Evolutionary conservation across 2,797 vertebrate species (phyloP).

Genomic region (Rhinoraja longicauda): DNA sequence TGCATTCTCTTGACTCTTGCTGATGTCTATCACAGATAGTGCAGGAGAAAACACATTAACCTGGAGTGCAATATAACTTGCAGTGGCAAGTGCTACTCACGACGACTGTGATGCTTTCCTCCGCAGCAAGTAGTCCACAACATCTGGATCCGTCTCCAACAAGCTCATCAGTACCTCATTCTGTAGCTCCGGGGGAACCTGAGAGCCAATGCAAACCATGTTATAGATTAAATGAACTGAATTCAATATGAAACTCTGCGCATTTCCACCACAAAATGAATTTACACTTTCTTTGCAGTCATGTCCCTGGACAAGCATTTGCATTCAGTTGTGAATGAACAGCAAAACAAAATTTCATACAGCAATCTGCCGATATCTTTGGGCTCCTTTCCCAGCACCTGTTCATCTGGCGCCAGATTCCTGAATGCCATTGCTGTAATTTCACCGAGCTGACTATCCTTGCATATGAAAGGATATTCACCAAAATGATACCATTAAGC

Average conservation of each 20-base stretch:
- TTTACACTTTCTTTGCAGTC: neutral
- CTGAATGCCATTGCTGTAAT: too few relatives aligned
- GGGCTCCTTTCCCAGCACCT: too few relatives aligned
- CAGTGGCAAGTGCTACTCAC: constrained; percentile 63
- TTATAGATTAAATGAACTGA: neutral
- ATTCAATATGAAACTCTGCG: neutral
- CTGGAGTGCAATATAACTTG: neutral
- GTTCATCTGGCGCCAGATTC: too few relatives aligned
- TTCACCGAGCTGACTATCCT: too few relatives aligned
- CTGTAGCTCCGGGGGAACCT: constrained; percentile 91
- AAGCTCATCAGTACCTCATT: constrained; percentile 91
- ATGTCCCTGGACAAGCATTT: neutral
- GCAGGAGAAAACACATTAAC: neutral
- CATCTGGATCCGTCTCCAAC: constrained; percentile 85
- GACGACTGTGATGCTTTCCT: constrained; percentile 83
- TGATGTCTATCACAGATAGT: neutral
- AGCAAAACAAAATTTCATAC: too few relatives aligned
- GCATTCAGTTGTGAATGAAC: too few relatives aligned
- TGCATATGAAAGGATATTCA: too few relatives aligned
- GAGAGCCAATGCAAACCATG: neutral
- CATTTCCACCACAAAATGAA: neutral
- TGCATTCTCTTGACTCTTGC: neutral
- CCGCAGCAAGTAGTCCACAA: constrained; percentile 89
- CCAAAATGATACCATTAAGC: too few relatives aligned
- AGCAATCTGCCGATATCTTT: too few relatives aligned